Evolutionary conservation across 1,140 invertebrate genomes (phyloP).

Genomic region (Philotrypesis tridentata): DNA sequence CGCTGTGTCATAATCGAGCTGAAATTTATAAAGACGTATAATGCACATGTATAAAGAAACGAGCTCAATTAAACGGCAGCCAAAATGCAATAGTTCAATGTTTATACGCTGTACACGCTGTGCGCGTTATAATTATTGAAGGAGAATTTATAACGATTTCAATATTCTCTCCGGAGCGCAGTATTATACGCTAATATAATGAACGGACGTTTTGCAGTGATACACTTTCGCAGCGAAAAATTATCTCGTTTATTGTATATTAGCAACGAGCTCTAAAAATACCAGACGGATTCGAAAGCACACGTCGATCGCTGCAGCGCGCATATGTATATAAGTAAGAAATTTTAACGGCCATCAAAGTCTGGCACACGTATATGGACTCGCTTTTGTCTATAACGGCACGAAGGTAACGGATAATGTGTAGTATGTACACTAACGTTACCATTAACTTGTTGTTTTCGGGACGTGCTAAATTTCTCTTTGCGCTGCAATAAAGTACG

Average conservation of each 20-base stretch:
- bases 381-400: neutral
- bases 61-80: neutral
- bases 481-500: too few relatives aligned
- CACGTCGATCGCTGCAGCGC: too few relatives aligned
- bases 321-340: neutral
- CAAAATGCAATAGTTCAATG: too few relatives aligned
- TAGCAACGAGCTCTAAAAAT: neutral
- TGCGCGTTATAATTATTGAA: too few relatives aligned
- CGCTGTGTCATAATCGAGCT: too few relatives aligned
- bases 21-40: neutral
- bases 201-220: neutral
- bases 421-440: neutral
- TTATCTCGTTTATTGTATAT: neutral
- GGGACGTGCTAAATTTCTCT: neutral
- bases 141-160: too few relatives aligned
- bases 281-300: neutral
- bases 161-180: neutral
- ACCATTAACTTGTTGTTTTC: slow-evolving; percentile 21
- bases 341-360: neutral
- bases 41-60: too few relatives aligned
- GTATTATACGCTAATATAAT: neutral
- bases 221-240: neutral
- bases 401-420: neutral
- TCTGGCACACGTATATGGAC: neutral
- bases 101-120: too few relatives aligned